Base-by-base conservation (phyloP, 2,797 vertebrate genomes). In the Echeneis naucrates region DNA sequence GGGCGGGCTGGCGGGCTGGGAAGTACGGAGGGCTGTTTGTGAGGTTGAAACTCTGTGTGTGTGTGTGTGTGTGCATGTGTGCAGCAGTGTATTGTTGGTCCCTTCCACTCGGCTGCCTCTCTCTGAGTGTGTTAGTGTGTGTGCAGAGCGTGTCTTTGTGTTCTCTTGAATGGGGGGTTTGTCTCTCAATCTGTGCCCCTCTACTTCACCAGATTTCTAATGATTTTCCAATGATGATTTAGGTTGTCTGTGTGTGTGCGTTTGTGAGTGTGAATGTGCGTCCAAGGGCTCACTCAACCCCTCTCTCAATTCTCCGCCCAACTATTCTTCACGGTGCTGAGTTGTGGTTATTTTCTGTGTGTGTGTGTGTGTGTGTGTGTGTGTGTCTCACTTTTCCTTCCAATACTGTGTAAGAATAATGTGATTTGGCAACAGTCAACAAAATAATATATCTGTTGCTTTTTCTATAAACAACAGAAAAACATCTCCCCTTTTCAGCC, bases 201-300 rank as follows among this genome's bases (percentile, higher is more conserved):
- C 84, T 81, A 92, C 89, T 90, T 86, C 86, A 79, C 92, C 96
- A 97, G 95, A 94, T 96, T 96, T 95, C 94, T 95, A 96, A 96
- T 96, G 95, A 95, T 93, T 96, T 97, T 96, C 90, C 91, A 90
- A 94, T 96, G 95, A 94, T 95, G 95, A 96, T 95, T 96, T 95
- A 86, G 77, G 58, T 79, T 88, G 23, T 74, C 48, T 85, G 61
- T 79, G 64, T 67, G 59, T 72, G 69, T 50, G 60, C 56, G 55
- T 58, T 44, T 76, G 59, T 51, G 62, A 48, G 8, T 68, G 58
- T 58, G 77, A 27, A 79, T 78, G 35, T 37, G 35, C 35, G 2
- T 79, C 74, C 62, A 60, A 66, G 59, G 65, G 42, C 54, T 84
- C 55, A 64, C 59, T 82, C 78, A 73, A 60, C 66, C 77, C 35